phyloP scores from a whole-genome alignment of 2,797 vertebrate species.

The Luscinia luscinia region DNA sequence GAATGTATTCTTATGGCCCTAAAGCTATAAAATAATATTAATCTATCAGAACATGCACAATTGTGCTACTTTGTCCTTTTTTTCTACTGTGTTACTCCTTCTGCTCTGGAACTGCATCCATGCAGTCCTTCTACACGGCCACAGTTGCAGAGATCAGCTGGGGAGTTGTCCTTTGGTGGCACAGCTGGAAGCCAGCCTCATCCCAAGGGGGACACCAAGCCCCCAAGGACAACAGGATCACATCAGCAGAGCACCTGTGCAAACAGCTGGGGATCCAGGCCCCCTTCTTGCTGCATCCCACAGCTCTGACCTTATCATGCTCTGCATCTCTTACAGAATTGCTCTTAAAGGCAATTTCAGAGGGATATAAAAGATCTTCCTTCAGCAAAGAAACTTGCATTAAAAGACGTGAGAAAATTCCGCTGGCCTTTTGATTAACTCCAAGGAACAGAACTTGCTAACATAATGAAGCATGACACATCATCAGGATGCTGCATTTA shows the following conservation, averaged over 20 bases:
- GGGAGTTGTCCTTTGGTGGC: background rate
- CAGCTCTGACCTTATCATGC: background rate
- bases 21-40: background rate
- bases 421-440: background rate
- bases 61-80: background rate
- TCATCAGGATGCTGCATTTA: background rate
- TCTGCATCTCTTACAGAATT: background rate
- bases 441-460: background rate
- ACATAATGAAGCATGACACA: background rate
- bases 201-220: background rate
- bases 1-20: background rate
- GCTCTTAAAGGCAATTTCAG: background rate
- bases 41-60: background rate
- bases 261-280: background rate
- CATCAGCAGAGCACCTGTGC: background rate
- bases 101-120: background rate
- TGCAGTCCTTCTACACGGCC: background rate
- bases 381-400: background rate
- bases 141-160: background rate
- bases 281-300: background rate
- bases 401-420: slow-evolving; percentile 18
- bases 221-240: background rate
- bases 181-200: background rate
- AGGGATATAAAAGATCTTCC: background rate
- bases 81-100: rapidly evolving